These are phyloP conservation scores for Pseudonaja textilis DNA, from an alignment of 2,113 vertebrate species.

Conservation along the genomic window DNA sequence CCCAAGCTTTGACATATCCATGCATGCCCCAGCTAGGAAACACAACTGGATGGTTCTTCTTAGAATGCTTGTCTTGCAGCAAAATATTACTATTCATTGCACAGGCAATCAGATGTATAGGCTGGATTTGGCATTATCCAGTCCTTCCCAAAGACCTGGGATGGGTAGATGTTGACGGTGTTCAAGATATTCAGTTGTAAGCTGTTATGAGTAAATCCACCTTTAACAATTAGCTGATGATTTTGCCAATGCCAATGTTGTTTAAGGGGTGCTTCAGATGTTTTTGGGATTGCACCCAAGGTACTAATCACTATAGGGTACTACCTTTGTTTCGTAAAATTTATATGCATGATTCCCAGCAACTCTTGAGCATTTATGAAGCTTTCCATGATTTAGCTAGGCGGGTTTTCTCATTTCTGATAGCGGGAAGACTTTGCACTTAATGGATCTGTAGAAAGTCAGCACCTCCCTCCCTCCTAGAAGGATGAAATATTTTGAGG, in stretches of 20 bases:
- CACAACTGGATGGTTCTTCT: background rate
- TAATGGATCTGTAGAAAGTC: background rate
- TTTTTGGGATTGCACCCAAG: too few species aligned
- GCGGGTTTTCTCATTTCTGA: background rate
- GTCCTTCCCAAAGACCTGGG: background rate
- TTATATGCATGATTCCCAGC: background rate
- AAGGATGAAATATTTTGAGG: too few species aligned
- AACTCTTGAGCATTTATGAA: background rate
- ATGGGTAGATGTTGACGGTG: background rate
- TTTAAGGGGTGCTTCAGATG: too few species aligned
- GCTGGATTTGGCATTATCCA: background rate
- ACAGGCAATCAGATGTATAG: background rate
- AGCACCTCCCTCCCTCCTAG: too few species aligned
- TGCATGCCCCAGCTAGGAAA: background rate
- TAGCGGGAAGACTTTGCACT: background rate
- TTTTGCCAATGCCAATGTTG: too few species aligned
- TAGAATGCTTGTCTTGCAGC: background rate
- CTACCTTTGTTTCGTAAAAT: background rate
- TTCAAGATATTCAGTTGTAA: background rate
- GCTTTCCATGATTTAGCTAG: background rate
- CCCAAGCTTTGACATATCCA: background rate
- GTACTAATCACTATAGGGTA: too few species aligned
- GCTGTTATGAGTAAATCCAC: background rate
- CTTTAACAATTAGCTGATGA: background rate
- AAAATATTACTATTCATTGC: background rate